These are phyloP conservation scores for Orthosia gracilis DNA, from an alignment of 2,888 invertebrate genomes.

Conservation along the genomic window DNA sequence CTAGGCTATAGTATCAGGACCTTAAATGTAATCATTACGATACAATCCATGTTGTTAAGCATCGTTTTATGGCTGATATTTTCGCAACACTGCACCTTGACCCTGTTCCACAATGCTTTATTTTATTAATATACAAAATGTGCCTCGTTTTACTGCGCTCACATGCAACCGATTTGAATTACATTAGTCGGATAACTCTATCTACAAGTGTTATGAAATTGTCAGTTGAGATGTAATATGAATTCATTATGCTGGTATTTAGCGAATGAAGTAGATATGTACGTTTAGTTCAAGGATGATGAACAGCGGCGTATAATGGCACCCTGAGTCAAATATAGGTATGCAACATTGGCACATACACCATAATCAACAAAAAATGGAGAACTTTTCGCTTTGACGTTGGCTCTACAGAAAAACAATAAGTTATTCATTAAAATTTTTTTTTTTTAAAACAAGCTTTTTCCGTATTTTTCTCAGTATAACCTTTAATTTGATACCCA, in stretches of 20 bases:
- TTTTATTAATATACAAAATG: constrained; percentile 57
- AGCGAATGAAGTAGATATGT: not conserved
- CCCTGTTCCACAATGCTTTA: constrained; percentile 52
- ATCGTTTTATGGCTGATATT: constrained; percentile 31
- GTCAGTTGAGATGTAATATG: constrained; percentile 1
- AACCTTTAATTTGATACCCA: too few relatives aligned
- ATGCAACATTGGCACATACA: too few relatives aligned
- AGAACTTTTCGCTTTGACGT: too few relatives aligned
- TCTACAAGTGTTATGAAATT: constrained; percentile 33
- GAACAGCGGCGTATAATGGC: too few relatives aligned
- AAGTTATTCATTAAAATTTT: too few relatives aligned
- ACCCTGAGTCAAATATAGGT: too few relatives aligned
- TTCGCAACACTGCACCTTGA: constrained; percentile 41
- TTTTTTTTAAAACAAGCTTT: too few relatives aligned
- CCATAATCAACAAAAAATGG: too few relatives aligned
- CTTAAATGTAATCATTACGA: constrained; percentile 24
- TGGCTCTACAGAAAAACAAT: too few relatives aligned
- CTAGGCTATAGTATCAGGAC: not conserved
- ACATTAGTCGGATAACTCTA: constrained; percentile 38
- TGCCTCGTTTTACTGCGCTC: constrained; percentile 22
- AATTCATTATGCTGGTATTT: constrained; percentile 4
- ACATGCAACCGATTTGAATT: constrained; percentile 18
- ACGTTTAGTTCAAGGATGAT: not conserved
- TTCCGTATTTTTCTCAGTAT: too few relatives aligned
- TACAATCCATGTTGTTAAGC: constrained; percentile 36